Evolutionary conservation across 2,888 invertebrate genomes (phyloP).

Genomic region (Erebia ligea): DNA sequence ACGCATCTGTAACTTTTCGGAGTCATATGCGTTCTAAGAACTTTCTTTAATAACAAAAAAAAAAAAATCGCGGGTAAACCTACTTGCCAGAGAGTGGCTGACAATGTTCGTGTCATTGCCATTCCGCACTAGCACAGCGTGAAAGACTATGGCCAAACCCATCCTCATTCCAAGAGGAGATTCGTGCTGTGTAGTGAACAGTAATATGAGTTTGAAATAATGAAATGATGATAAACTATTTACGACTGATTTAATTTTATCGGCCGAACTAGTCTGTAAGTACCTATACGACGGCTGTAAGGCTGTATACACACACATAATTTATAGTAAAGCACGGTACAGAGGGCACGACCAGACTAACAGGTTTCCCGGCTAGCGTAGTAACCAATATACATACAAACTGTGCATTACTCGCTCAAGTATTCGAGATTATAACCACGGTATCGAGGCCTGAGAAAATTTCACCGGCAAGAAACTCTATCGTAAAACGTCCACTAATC

Average conservation of each 20-base stretch:
- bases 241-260: neutral
- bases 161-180: too few species aligned
- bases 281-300: neutral
- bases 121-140: too few species aligned
- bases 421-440: slow-evolving; percentile 65
- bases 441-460: slow-evolving; percentile 73
- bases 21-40: too few species aligned
- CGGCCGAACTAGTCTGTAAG: neutral
- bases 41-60: too few species aligned
- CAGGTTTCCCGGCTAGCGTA: slow-evolving; percentile 78
- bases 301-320: slow-evolving; percentile 49
- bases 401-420: slow-evolving; percentile 68
- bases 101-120: too few species aligned
- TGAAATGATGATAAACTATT: too few species aligned
- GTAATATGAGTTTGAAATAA: too few species aligned
- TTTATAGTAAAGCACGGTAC: slow-evolving; percentile 64
- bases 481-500: slow-evolving; percentile 48
- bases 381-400: slow-evolving; percentile 79
- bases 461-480: slow-evolving; percentile 66
- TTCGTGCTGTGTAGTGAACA: too few species aligned
- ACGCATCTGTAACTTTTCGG: too few species aligned
- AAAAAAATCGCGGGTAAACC: too few species aligned
- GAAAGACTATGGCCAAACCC: too few species aligned
- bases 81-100: too few species aligned
- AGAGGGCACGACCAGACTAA: slow-evolving; percentile 70